phyloP scores from a whole-genome alignment of 2,113 vertebrate species.

The Psammodynastes pulverulentus region DNA sequence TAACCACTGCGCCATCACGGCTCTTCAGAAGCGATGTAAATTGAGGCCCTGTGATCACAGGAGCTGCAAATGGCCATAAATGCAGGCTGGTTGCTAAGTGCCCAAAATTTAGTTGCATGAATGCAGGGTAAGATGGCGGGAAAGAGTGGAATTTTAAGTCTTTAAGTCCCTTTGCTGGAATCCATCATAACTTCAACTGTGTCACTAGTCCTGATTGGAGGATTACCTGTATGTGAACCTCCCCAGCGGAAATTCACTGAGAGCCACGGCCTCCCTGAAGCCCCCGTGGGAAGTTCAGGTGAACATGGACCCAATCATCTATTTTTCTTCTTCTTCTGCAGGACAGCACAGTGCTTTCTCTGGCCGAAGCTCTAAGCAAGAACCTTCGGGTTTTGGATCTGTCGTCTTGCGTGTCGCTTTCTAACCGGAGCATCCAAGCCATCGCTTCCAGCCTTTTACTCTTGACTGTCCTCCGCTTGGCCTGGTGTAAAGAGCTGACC shows the following conservation, averaged over 20 bases:
- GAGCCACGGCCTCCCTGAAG: background rate
- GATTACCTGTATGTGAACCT: background rate
- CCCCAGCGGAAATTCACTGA: too few species aligned
- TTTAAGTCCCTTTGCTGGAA: background rate
- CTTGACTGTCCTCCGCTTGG: slow-evolving; percentile 74
- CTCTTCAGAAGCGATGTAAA: too few species aligned
- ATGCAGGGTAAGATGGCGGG: background rate
- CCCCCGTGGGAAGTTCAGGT: background rate
- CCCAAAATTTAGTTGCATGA: too few species aligned
- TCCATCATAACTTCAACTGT: background rate
- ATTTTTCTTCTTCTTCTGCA: slow-evolving; percentile 30
- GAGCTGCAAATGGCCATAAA: too few species aligned
- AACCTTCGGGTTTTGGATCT: slow-evolving; percentile 75
- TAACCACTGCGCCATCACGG: too few species aligned
- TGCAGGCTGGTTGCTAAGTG: too few species aligned
- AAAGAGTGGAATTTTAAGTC: background rate
- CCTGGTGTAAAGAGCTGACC: slow-evolving; percentile 77
- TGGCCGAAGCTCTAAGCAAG: slow-evolving; percentile 63
- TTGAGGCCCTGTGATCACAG: too few species aligned
- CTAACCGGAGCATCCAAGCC: slow-evolving; percentile 70
- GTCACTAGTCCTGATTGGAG: background rate
- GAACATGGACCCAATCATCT: background rate
- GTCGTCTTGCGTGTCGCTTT: slow-evolving; percentile 76
- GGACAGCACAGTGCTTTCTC: slow-evolving; percentile 72
- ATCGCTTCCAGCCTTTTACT: slow-evolving; percentile 70